phyloP scores from a whole-genome alignment of 1,140 invertebrate genomes.

The Drosophila pectinifera region DNA sequence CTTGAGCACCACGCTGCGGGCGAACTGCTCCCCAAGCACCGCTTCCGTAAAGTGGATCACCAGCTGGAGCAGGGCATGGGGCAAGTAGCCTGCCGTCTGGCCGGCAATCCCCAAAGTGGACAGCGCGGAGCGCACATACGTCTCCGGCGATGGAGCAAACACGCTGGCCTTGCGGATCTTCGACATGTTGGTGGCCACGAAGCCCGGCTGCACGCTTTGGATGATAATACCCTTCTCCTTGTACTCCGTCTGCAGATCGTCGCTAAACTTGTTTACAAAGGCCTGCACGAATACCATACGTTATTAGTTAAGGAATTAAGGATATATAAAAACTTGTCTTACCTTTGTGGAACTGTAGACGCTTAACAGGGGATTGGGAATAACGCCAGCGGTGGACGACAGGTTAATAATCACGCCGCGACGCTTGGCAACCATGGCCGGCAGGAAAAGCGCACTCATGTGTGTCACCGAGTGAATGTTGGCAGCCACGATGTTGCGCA shows the following conservation, averaged over 20 bases:
- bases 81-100: conserved; percentile 92
- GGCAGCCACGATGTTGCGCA: conserved; percentile 89
- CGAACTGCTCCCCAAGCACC: conserved; percentile 69
- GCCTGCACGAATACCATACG: conserved; percentile 85
- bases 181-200: conserved; percentile 97
- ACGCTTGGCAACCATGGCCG: conserved; percentile 93
- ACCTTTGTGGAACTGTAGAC: conserved; percentile 97
- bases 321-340: conserved; percentile 29
- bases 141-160: conserved; percentile 91
- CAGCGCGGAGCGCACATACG: conserved; percentile 92
- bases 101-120: conserved; percentile 91
- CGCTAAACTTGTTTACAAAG: conserved; percentile 94
- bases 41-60: conserved; percentile 63
- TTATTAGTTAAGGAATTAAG: background rate
- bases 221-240: conserved; percentile 91
- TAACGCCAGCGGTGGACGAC: conserved; percentile 92
- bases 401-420: conserved; percentile 97
- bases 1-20: conserved; percentile 70
- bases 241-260: conserved; percentile 93
- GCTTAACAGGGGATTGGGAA: conserved; percentile 93
- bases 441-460: conserved; percentile 94
- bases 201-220: conserved; percentile 94
- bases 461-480: conserved; percentile 91
- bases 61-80: conserved; percentile 89
- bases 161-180: conserved; percentile 92